A percentile compares a stretch with the other conserved stretches of the same genome.
Conservation (phyloP, 2,888 invertebrate species). For the Philaethria dido region DNA sequence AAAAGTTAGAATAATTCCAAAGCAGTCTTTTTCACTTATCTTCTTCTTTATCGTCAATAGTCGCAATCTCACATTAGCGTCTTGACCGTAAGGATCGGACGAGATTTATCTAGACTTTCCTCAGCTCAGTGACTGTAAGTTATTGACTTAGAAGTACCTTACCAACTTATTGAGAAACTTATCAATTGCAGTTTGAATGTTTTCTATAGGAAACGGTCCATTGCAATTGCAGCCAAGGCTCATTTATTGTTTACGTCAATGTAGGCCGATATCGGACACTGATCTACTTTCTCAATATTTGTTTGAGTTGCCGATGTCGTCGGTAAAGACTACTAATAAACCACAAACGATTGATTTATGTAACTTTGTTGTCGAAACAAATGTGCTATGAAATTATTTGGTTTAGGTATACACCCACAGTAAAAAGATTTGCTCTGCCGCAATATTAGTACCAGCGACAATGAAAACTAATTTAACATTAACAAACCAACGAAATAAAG, state of each 20-base stretch:
- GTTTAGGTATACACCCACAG: constrained; percentile 33
- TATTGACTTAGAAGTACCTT: constrained; percentile 30
- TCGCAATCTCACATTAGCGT: constrained; percentile 27
- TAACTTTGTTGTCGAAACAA: constrained; percentile 80
- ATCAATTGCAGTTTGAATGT: constrained; percentile 66
- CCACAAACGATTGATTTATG: constrained; percentile 74
- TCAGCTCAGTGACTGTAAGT: constrained; percentile 22
- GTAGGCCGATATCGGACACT: constrained; percentile 77
- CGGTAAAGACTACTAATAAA: constrained; percentile 71
- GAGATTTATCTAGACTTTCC: constrained; percentile 33
- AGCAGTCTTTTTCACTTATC: too few species aligned
- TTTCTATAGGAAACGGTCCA: constrained; percentile 73
- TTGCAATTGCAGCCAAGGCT: constrained; percentile 77
- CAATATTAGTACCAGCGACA: background rate
- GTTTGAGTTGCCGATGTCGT: constrained; percentile 68
- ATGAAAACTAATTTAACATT: constrained; percentile 15
- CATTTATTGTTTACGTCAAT: constrained; percentile 66
- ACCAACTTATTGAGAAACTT: constrained; percentile 63
- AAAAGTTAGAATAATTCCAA: too few species aligned
- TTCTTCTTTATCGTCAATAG: too few species aligned
- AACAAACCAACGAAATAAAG: constrained; percentile 17
- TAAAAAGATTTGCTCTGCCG: constrained; percentile 4
- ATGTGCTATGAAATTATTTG: constrained; percentile 57
- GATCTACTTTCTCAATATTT: constrained; percentile 78
- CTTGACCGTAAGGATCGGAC: constrained; percentile 27